Evolutionary conservation across 2,888 invertebrate species (phyloP).

Genomic region (Ectemnius lituratus): DNA sequence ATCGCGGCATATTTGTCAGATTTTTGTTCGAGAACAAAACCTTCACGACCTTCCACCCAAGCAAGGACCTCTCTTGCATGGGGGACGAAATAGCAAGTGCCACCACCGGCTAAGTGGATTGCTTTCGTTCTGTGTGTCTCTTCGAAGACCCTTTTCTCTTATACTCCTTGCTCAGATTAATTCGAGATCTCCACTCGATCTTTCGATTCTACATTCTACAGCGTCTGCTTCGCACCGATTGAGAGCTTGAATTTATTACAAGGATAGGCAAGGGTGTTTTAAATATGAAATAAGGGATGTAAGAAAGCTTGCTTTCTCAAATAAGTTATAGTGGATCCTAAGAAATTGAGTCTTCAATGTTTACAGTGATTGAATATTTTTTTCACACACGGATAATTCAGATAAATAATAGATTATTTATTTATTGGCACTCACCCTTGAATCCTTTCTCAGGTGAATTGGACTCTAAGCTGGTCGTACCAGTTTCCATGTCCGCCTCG

Average conservation of each 20-base stretch:
- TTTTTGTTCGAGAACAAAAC: slow-evolving; percentile 76
- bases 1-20: slow-evolving; percentile 77
- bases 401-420: too few relatives aligned
- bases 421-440: slow-evolving; percentile 67
- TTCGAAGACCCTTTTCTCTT: slow-evolving; percentile 23
- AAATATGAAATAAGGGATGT: too few relatives aligned
- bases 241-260: not conserved
- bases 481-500: slow-evolving; percentile 70
- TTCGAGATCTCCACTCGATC: slow-evolving; percentile 1
- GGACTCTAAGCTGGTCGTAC: slow-evolving; percentile 65
- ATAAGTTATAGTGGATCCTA: too few relatives aligned
- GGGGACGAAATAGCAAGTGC: slow-evolving; percentile 23
- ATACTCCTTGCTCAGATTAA: not conserved
- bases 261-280: not conserved
- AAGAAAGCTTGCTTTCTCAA: too few relatives aligned
- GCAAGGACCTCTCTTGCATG: not conserved
- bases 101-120: slow-evolving; percentile 73
- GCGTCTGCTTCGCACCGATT: not conserved
- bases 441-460: slow-evolving; percentile 74
- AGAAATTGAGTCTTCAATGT: too few relatives aligned
- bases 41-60: slow-evolving; percentile 49
- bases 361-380: too few relatives aligned
- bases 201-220: not conserved
- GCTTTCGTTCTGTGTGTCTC: slow-evolving; percentile 64
- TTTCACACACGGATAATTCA: too few relatives aligned